Evolutionary conservation across 2,113 vertebrate species (phyloP).

Genomic region (Caranx ignobilis): DNA sequence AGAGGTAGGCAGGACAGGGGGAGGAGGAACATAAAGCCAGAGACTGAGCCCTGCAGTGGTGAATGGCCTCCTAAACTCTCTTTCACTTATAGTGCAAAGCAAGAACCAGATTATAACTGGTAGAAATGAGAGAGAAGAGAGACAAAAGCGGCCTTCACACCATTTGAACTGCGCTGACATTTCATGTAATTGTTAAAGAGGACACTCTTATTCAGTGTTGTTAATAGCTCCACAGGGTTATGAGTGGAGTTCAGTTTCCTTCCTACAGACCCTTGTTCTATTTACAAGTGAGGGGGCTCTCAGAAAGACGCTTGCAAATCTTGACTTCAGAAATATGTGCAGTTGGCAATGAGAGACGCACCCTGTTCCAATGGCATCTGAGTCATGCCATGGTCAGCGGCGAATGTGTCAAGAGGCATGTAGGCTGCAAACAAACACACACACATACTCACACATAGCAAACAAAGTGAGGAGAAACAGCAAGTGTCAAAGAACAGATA

Average conservation of each 20-base stretch:
- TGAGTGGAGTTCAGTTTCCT: constrained; percentile 51
- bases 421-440: constrained; percentile 30
- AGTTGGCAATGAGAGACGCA: constrained; percentile 82
- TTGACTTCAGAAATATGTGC: constrained; percentile 85
- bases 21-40: constrained; percentile 50
- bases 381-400: constrained; percentile 75
- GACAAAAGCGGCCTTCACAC: constrained; percentile 16
- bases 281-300: constrained; percentile 75
- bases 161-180: constrained; percentile 27
- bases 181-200: constrained; percentile 10
- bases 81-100: background rate
- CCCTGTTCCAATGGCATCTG: constrained; percentile 78
- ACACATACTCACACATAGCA: constrained; percentile 28
- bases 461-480: constrained; percentile 29
- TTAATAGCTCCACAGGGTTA: constrained; percentile 22
- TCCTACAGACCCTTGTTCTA: constrained; percentile 63
- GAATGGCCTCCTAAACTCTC: constrained; percentile 23
- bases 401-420: constrained; percentile 66
- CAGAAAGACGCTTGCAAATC: constrained; percentile 83
- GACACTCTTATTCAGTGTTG: constrained; percentile 32
- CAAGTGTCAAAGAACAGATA: constrained; percentile 20
- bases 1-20: constrained; percentile 54
- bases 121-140: background rate
- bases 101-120: constrained; percentile 5
- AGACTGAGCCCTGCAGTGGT: constrained; percentile 36